Evolutionary conservation across 2,888 invertebrate species (phyloP).

Genomic region (Formica aserva): DNA sequence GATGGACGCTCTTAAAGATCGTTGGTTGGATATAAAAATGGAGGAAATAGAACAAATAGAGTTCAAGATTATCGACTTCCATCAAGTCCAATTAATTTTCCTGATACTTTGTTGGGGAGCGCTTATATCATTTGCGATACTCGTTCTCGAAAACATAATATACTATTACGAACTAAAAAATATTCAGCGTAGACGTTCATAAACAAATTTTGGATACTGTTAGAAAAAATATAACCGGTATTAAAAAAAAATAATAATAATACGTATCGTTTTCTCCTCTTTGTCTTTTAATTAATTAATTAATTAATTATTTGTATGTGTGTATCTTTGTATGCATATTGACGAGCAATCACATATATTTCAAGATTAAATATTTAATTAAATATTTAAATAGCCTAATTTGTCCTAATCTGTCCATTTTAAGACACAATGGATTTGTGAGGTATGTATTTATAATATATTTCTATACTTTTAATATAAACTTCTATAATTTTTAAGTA

Average conservation of each 20-base stretch:
- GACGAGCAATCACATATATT: too few relatives aligned
- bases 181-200: not conserved
- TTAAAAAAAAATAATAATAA: not conserved
- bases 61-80: conserved; percentile 61
- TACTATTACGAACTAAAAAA: conserved; percentile 13
- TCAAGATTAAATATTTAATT: too few relatives aligned
- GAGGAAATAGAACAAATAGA: not conserved
- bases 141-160: conserved; percentile 57
- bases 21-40: conserved; percentile 24
- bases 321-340: too few relatives aligned
- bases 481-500: too few relatives aligned
- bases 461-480: too few relatives aligned
- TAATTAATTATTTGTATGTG: not conserved
- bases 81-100: conserved; percentile 66
- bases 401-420: too few relatives aligned
- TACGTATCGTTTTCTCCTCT: not conserved
- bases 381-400: too few relatives aligned
- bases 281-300: not conserved
- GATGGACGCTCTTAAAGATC: conserved; percentile 39
- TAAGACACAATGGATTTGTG: too few relatives aligned
- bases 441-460: too few relatives aligned
- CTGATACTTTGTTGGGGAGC: conserved; percentile 57
- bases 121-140: conserved; percentile 56
- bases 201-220: not conserved
- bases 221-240: not conserved